These are phyloP conservation scores for Hipposideros larvatus DNA, from an alignment of 2,797 vertebrate species.

Conservation along the genomic window DNA sequence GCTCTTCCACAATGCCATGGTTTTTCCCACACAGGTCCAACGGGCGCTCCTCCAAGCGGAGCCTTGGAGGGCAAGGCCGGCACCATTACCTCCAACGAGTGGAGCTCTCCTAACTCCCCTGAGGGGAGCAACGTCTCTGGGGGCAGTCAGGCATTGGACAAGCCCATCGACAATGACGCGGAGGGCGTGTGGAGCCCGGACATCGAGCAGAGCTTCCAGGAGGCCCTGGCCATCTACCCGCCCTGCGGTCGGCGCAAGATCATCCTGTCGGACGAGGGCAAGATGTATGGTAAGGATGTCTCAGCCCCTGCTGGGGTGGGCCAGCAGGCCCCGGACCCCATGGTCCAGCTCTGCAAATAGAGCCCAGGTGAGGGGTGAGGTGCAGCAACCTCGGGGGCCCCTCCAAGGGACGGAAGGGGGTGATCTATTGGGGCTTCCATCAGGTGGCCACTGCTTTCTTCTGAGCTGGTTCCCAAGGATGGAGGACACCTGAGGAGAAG, in stretches of 20 bases:
- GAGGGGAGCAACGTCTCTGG: slow-evolving; percentile 96
- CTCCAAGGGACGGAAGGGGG: neutral
- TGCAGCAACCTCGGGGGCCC: neutral
- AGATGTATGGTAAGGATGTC: slow-evolving; percentile 96
- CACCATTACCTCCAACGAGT: slow-evolving; percentile 98
- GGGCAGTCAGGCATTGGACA: slow-evolving; percentile 94
- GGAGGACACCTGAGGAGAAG: neutral
- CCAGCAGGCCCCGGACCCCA: rapidly evolving
- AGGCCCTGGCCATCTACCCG: slow-evolving; percentile 97
- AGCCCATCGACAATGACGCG: slow-evolving; percentile 96
- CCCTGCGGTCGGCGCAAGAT: slow-evolving; percentile 97
- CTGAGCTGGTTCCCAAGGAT: neutral
- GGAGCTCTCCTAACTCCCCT: slow-evolving; percentile 96
- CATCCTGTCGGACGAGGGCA: slow-evolving; percentile 98
- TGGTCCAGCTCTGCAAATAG: neutral
- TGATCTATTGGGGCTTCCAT: neutral
- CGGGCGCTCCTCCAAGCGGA: slow-evolving; percentile 85
- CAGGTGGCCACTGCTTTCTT: neutral
- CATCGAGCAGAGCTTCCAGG: slow-evolving; percentile 98
- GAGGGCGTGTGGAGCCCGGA: slow-evolving; percentile 98
- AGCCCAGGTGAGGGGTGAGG: neutral
- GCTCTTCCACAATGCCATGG: neutral
- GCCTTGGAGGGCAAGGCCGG: slow-evolving; percentile 89
- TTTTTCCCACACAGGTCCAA: slow-evolving; percentile 81
- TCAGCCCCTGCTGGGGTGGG: neutral